Percentiles rank a stretch among this genome's conserved stretches.
phyloP scores from a whole-genome alignment of 2,888 invertebrate species.

The Eremobia ochroleuca region DNA sequence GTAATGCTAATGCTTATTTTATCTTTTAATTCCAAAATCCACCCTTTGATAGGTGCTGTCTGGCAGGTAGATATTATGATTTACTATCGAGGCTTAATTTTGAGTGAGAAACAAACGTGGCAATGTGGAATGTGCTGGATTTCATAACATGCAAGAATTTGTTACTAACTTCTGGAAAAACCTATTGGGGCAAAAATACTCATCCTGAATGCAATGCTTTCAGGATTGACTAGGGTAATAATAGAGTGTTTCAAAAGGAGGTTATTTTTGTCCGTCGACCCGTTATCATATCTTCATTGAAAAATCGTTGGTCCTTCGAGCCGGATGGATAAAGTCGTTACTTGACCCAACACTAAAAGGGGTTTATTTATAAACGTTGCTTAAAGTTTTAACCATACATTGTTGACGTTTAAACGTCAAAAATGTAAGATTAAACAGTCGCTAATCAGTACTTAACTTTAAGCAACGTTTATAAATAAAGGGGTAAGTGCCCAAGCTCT shows the following conservation, averaged over 20 bases:
- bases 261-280: neutral
- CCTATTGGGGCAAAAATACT: neutral
- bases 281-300: neutral
- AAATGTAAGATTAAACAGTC: neutral
- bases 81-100: constrained; percentile 25
- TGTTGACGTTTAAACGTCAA: too few species aligned
- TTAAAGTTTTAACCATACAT: too few species aligned
- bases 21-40: constrained; percentile 44
- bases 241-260: neutral
- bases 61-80: constrained; percentile 29
- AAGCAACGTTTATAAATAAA: neutral
- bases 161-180: neutral
- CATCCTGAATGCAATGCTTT: neutral
- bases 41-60: constrained; percentile 28
- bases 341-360: neutral
- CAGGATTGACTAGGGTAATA: neutral
- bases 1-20: constrained; percentile 26
- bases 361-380: neutral
- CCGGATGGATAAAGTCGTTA: neutral
- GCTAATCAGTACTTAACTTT: neutral
- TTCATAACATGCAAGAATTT: neutral
- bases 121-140: neutral
- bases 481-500: neutral
- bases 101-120: neutral
- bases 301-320: neutral